These are phyloP conservation scores for Eupleurogrammus muticus DNA, from an alignment of 2,797 vertebrate species.

Conservation along the genomic window DNA sequence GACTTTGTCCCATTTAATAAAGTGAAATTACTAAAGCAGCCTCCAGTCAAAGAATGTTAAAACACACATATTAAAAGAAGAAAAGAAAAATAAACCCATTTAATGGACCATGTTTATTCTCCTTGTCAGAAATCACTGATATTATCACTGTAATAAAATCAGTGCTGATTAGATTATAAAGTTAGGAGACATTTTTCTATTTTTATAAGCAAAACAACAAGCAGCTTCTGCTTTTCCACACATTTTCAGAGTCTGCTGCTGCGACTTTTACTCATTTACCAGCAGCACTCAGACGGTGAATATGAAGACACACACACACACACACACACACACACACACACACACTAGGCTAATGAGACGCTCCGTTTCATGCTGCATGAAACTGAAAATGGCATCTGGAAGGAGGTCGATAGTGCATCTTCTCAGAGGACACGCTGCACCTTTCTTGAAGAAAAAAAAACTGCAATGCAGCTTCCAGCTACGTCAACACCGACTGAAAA, in stretches of 20 bases:
- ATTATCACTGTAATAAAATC: too few species aligned
- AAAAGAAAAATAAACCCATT: too few species aligned
- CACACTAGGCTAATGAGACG: constrained; percentile 49
- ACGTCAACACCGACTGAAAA: constrained; percentile 38
- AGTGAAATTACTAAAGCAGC: too few species aligned
- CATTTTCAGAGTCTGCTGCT: constrained; percentile 15
- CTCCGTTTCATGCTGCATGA: constrained; percentile 65
- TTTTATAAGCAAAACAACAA: too few species aligned
- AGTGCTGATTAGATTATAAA: too few species aligned
- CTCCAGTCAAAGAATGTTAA: too few species aligned
- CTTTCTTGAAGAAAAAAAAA: constrained; percentile 29
- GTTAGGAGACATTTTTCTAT: too few species aligned
- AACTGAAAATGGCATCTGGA: constrained; percentile 69
- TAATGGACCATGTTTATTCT: too few species aligned
- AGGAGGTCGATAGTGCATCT: constrained; percentile 68
- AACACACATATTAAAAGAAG: too few species aligned
- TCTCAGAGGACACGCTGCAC: constrained; percentile 59
- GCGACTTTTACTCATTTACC: constrained; percentile 2
- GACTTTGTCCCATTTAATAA: too few species aligned
- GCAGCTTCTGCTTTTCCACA: neutral
- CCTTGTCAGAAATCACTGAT: too few species aligned
- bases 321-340: neutral
- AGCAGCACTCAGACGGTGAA: neutral
- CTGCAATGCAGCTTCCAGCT: constrained; percentile 72
- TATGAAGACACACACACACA: constrained; percentile 1